Evolutionary conservation across 2,113 vertebrate genomes (phyloP).

Genomic region (Halcyon senegalensis): DNA sequence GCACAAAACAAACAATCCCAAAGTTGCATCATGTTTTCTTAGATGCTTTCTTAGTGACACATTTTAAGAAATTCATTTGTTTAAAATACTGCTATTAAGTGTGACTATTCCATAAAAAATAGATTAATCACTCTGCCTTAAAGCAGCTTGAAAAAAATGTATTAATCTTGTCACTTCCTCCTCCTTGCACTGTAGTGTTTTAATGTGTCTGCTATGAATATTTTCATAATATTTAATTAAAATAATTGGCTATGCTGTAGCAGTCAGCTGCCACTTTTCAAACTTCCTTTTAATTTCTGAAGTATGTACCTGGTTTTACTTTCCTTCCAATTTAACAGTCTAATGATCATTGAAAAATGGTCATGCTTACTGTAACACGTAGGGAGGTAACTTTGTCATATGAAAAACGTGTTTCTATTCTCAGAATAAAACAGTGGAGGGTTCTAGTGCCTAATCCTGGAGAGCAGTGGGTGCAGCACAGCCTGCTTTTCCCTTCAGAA

Average conservation of each 20-base stretch:
- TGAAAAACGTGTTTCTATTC: neutral
- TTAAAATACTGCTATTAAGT: neutral
- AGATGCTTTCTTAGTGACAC: neutral
- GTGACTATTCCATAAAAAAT: neutral
- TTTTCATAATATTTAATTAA: neutral
- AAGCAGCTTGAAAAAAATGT: neutral
- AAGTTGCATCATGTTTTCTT: neutral
- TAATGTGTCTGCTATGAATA: neutral
- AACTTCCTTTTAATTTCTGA: neutral
- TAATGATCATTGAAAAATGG: neutral
- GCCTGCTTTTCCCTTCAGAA: neutral
- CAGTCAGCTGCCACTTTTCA: neutral
- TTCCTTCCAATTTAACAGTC: neutral
- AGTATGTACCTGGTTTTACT: neutral
- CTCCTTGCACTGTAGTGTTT: neutral
- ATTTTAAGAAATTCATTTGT: neutral
- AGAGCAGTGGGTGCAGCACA: accelerated
- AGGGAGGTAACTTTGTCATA: neutral
- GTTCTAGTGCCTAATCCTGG: neutral
- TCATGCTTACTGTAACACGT: accelerated
- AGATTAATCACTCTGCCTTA: neutral
- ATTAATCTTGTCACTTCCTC: slow-evolving; percentile 2
- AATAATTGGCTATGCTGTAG: neutral
- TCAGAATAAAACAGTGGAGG: no score
- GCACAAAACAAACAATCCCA: neutral